phyloP scores from a whole-genome alignment of 2,888 invertebrate species.

The Leucozona laternaria region DNA sequence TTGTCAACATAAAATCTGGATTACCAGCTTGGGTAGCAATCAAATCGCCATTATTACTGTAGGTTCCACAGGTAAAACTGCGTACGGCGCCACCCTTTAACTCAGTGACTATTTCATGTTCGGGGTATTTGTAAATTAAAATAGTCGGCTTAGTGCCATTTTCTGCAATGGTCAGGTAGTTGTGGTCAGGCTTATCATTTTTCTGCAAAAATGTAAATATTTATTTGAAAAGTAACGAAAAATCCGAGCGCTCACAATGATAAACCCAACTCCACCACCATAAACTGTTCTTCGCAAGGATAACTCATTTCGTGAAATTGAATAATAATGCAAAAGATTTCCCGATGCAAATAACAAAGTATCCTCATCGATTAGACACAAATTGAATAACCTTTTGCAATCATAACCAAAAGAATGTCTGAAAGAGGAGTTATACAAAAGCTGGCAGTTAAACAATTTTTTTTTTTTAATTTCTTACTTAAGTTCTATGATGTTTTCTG shows the following conservation, averaged over 20 bases:
- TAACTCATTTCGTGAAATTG: constrained; percentile 87
- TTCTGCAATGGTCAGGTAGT: constrained; percentile 93
- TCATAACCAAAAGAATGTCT: constrained; percentile 95
- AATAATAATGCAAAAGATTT: constrained; percentile 91
- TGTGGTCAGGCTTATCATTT: constrained; percentile 86
- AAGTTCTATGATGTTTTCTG: constrained; percentile 78
- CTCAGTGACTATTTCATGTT: constrained; percentile 89
- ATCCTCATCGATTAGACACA: constrained; percentile 90
- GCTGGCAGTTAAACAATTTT: not conserved
- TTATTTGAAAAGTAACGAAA: constrained; percentile 35
- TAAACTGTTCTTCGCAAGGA: constrained; percentile 90
- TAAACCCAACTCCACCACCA: constrained; percentile 92
- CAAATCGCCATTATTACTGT: constrained; percentile 92
- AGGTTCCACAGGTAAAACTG: constrained; percentile 89
- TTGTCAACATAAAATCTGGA: constrained; percentile 94
- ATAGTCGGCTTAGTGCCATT: constrained; percentile 90
- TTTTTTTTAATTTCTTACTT: constrained; percentile 76
- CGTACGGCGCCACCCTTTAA: constrained; percentile 90
- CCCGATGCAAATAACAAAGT: constrained; percentile 92
- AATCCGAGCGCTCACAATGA: constrained; percentile 86
- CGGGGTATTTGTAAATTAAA: constrained; percentile 93
- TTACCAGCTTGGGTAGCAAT: constrained; percentile 89
- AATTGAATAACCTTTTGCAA: constrained; percentile 91
- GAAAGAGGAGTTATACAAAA: not conserved
- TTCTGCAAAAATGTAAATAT: constrained; percentile 83